Evolutionary conservation across 2,113 vertebrate genomes (phyloP), one percentile per base, ranked within the genome.

Genomic region (Cinclus cinclus): DNA sequence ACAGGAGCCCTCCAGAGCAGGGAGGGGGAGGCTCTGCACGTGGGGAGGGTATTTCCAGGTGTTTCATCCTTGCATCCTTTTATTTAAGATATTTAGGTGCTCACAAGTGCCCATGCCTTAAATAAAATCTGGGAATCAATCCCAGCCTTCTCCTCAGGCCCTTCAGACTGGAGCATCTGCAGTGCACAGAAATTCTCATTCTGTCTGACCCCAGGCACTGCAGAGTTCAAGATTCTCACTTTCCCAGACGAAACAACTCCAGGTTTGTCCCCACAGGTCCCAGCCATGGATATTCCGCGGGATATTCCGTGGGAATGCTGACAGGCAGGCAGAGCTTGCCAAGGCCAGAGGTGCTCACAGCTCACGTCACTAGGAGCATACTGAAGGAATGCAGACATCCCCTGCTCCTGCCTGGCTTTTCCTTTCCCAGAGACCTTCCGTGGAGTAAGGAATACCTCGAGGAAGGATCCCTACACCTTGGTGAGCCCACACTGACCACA

Each of bases 1-100:
- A 50, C 65, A 7, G 60, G 1, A 25, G 83, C 67, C 39, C 2
- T 13, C 13, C 5, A 0, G 23, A 24, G 13, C 1, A 3, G 82
- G 19, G 58, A 63, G 41, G 39, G n/a, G 1, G 41, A 44, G 52
- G 39, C 25, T 7, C 50, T 11, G 46, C 31, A 41, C 1, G 5
- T 13, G 59, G n/a, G 11, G 62, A 68, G 63, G 25, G 37, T 3
- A 33, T 56, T 39, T 28, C 50, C 50, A 47, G 41, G 11, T 39
- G 28, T 68, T 59, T 17, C 27, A 12, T 31, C 44, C 37, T 42
- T 25, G 8, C 25, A 42, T 35, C 44, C 17, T 52, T 86, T 68
- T 2, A 11, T 11, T 37, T 14, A 10, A 33, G 46, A 33, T 22
- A 35, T 52, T 77, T 17, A 18, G 23, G 22, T 33, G 31, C 17